Conservation (phyloP, 2,797 vertebrate species). For the Telmatherina bonti region DNA sequence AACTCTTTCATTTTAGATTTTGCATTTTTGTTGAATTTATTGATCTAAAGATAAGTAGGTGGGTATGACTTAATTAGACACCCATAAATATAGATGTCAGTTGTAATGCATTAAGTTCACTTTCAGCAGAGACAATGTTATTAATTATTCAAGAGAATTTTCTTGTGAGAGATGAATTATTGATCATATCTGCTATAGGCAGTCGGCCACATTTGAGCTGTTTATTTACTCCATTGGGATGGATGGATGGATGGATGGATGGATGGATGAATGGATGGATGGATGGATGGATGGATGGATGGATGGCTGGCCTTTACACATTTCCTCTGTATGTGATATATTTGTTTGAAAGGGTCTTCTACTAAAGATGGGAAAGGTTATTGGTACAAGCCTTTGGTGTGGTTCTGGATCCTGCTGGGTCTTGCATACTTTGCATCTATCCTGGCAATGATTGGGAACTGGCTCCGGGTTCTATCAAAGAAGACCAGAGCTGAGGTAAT, state of each 20-base stretch:
- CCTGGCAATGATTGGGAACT: slow-evolving; percentile 93
- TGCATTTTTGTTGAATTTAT: slow-evolving; percentile 24
- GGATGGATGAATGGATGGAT: slow-evolving; percentile 10
- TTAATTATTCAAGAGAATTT: slow-evolving; percentile 60
- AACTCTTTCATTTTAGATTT: not conserved
- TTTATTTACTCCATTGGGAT: slow-evolving; percentile 34
- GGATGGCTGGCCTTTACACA: not conserved
- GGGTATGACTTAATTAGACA: slow-evolving; percentile 51
- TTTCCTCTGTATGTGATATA: slow-evolving; percentile 1
- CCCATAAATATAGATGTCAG: slow-evolving; percentile 41
- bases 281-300: slow-evolving; percentile 10
- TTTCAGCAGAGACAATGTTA: slow-evolving; percentile 30
- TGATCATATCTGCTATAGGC: slow-evolving; percentile 39
- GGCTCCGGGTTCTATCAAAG: slow-evolving; percentile 89
- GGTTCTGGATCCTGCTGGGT: slow-evolving; percentile 94
- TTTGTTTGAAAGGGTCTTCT: slow-evolving; percentile 80
- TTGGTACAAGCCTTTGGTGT: slow-evolving; percentile 92
- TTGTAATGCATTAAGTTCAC: slow-evolving; percentile 54
- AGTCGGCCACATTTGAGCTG: slow-evolving; percentile 15
- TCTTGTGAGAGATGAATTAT: slow-evolving; percentile 59
- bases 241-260: not conserved
- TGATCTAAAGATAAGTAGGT: slow-evolving; percentile 24
- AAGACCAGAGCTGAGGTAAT: slow-evolving; percentile 91
- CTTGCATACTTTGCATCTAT: slow-evolving; percentile 93
- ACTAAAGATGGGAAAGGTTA: slow-evolving; percentile 73